phyloP scores from a whole-genome alignment of 2,113 vertebrate species.

The Pleuronectes platessa region DNA sequence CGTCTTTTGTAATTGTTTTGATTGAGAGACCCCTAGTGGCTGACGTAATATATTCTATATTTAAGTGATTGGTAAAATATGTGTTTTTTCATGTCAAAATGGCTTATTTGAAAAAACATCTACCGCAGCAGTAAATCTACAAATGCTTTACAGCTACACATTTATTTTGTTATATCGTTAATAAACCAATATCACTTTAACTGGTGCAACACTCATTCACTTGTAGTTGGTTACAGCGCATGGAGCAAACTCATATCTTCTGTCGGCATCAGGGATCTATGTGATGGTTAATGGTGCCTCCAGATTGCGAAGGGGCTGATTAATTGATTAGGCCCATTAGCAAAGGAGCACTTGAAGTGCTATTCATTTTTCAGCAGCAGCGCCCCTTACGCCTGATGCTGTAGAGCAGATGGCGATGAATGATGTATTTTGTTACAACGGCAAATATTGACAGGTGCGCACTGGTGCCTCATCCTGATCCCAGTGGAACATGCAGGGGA shows the following conservation, averaged over 20 bases:
- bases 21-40: not conserved
- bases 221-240: slow-evolving; percentile 31
- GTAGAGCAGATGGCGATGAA: slow-evolving; percentile 79
- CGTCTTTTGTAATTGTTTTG: not conserved
- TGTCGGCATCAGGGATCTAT: slow-evolving; percentile 62
- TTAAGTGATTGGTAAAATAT: not conserved
- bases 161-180: slow-evolving; percentile 36
- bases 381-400: slow-evolving; percentile 56
- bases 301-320: slow-evolving; percentile 67
- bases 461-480: slow-evolving; percentile 54
- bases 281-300: slow-evolving; percentile 64
- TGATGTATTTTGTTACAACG: slow-evolving; percentile 78
- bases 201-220: slow-evolving; percentile 3
- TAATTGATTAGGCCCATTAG: slow-evolving; percentile 81
- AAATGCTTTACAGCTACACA: not conserved
- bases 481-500: slow-evolving; percentile 44
- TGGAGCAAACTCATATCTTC: slow-evolving; percentile 49
- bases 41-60: not conserved
- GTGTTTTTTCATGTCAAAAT: not conserved
- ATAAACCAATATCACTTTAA: slow-evolving; percentile 21
- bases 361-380: slow-evolving; percentile 74
- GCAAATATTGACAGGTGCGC: slow-evolving; percentile 82
- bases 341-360: slow-evolving; percentile 73
- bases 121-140: not conserved
- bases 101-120: not conserved